Percentiles rank a stretch among this genome's conserved stretches.
Evolutionary conservation across 2,797 vertebrate species (phyloP).

Genomic region (Enteromius paludinosus): DNA sequence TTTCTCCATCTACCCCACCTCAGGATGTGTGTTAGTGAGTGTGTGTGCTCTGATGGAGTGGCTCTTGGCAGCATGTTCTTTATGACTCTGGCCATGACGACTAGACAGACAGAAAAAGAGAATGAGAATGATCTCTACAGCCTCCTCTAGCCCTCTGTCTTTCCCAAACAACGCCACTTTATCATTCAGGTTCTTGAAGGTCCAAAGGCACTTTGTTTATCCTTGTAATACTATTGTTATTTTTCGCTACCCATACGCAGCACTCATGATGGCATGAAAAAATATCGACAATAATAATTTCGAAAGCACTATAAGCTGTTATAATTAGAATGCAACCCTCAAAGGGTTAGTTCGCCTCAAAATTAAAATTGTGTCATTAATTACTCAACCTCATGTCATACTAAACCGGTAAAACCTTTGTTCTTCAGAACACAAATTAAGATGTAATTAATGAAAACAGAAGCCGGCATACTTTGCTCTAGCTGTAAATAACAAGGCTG

Average conservation of each 20-base stretch:
- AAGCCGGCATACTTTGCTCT: too few species aligned
- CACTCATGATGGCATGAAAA: neutral
- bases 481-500: too few species aligned
- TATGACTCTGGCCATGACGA: conserved; percentile 52
- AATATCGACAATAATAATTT: neutral
- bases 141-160: conserved; percentile 43
- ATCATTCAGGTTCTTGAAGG: conserved; percentile 40
- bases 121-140: conserved; percentile 48
- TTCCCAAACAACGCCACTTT: conserved; percentile 50
- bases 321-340: neutral
- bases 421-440: too few species aligned
- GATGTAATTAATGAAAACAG: too few species aligned
- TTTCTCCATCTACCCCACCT: conserved; percentile 8
- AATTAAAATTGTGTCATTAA: too few species aligned
- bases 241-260: conserved; percentile 12
- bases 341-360: too few species aligned
- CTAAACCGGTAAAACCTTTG: too few species aligned
- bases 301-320: neutral
- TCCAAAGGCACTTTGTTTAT: conserved; percentile 39
- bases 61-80: conserved; percentile 51
- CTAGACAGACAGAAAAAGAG: conserved; percentile 25
- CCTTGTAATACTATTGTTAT: conserved; percentile 13
- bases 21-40: conserved; percentile 33
- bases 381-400: too few species aligned
- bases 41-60: conserved; percentile 39